These are phyloP conservation scores for Delia radicum DNA, from an alignment of 1,140 invertebrate genomes.

Conservation along the genomic window DNA sequence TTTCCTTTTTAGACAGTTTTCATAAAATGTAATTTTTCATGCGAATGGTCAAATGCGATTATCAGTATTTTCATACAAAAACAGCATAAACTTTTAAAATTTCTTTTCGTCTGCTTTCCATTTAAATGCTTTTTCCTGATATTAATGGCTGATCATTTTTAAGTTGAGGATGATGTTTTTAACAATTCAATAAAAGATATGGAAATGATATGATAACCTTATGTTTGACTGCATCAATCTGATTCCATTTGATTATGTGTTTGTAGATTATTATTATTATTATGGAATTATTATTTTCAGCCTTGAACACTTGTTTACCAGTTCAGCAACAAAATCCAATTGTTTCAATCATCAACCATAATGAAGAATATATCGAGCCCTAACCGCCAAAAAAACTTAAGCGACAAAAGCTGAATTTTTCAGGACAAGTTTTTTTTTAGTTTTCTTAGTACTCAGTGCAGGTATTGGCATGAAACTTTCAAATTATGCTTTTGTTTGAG, in stretches of 20 bases:
- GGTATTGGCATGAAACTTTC: no score
- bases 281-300: not conserved
- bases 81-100: not conserved
- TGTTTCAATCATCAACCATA: not conserved
- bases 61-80: not conserved
- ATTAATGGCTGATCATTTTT: not conserved
- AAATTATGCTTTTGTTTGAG: no score
- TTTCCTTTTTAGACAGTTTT: not conserved
- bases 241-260: not conserved
- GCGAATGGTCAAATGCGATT: constrained; percentile 1
- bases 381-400: no score
- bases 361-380: no score
- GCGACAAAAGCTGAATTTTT: no score
- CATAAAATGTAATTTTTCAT: not conserved
- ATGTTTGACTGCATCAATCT: not conserved
- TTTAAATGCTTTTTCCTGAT: not conserved
- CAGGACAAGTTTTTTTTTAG: not conserved
- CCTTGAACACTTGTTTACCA: not conserved
- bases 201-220: not conserved
- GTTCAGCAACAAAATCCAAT: not conserved
- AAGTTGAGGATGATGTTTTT: not conserved
- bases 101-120: not conserved
- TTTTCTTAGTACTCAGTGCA: no score
- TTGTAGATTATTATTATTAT: not conserved
- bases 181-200: not conserved